Evolutionary conservation across 1,140 invertebrate species (phyloP), one percentile per base, ranked within the genome.

Genomic region (Drosophila rhopaloa): DNA sequence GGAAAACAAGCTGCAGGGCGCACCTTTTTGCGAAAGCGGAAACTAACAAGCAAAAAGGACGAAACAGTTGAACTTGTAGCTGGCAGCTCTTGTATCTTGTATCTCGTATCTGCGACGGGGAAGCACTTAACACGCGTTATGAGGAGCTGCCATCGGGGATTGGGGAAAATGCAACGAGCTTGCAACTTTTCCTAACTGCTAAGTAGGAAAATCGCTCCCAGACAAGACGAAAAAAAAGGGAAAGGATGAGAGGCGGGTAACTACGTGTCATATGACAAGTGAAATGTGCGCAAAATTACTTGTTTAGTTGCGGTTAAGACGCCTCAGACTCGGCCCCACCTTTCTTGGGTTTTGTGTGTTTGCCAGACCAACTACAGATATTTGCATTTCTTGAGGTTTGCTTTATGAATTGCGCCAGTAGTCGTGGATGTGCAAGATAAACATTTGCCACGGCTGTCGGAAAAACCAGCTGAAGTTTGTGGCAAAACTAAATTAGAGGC

Each of bases 241-340:
- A 14, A 32, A 14, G n/a, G 14, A 5, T 3, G 14, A 10, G 14
- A 10, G 44, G 37, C 24, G 35, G 68, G 56, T 70, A 79, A 84
- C 74, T 79, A 88, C 83, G 83, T 88, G 84, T 88, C 83, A 80
- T 88, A 80, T 88, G 83, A 88, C 83, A 88, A 88, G 83, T 88
- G 83, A 88, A 88, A 88, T 88, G 83, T 88, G 84, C 67, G 53
- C 83, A 83, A 88, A 88, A 89, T 88, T 89, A 89, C 83, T 88
- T 88, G 84, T 89, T 88, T 83, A 83, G 84, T 61, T 79, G 79
- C 56, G 76, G 83, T 58, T 82, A 86, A 81, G 81, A 66, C 59
- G 81, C 62, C 58, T 48, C 48, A 54, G 13, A 48, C 35, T 32
- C 4, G 29, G 29, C 6, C 29, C 29, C 29, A 32, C 29, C 29